Evolutionary conservation across 1,140 invertebrate species (phyloP).

Genomic region (Cryptotermes secundus): DNA sequence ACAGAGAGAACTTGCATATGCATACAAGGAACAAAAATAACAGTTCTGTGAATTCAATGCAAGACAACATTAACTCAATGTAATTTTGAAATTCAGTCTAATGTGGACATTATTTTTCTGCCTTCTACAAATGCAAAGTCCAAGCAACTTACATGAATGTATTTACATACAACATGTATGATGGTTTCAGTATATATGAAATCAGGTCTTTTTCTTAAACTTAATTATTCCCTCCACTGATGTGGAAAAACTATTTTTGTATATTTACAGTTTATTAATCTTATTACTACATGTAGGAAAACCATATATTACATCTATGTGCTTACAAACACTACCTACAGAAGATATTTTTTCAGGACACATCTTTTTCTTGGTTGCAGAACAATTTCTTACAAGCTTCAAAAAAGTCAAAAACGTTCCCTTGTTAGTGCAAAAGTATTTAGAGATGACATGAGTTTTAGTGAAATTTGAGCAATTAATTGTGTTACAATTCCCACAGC

Average conservation of each 20-base stretch:
- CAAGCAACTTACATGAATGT: too few species aligned
- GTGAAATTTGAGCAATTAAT: constrained; percentile 20
- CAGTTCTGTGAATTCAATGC: too few species aligned
- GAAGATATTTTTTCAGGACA: background rate
- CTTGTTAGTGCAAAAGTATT: constrained; percentile 1
- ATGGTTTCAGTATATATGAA: too few species aligned
- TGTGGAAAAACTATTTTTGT: background rate
- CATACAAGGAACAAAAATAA: too few species aligned
- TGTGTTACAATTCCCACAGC: constrained; percentile 13
- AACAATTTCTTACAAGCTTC: constrained; percentile 8
- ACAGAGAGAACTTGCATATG: too few species aligned
- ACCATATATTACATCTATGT: background rate
- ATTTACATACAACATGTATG: too few species aligned
- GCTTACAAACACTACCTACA: background rate
- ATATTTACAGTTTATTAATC: background rate
- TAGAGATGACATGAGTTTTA: constrained; percentile 9
- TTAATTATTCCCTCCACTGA: background rate
- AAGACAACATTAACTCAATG: too few species aligned
- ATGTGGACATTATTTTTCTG: too few species aligned
- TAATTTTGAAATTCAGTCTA: too few species aligned
- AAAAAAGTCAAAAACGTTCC: background rate
- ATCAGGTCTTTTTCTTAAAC: too few species aligned
- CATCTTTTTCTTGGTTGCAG: background rate
- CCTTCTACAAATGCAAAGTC: too few species aligned
- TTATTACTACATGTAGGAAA: background rate